A percentile compares a stretch with the other conserved stretches of the same genome.
phyloP scores from a whole-genome alignment of 2,797 vertebrate species.

The Peromyscus melanophrys region DNA sequence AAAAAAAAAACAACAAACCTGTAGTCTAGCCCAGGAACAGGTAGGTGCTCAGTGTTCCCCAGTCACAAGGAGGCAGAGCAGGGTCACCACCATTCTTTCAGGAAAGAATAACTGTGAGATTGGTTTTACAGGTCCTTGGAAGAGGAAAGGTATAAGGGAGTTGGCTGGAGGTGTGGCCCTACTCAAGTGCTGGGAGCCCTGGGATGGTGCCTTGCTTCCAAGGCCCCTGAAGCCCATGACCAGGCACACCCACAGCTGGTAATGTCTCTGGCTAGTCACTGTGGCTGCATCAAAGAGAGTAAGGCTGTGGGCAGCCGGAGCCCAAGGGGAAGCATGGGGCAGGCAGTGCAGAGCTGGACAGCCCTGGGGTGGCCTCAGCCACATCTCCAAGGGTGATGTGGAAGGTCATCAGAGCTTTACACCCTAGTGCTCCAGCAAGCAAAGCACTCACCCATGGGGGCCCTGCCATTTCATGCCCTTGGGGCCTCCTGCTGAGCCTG shows the following conservation, averaged over 20 bases:
- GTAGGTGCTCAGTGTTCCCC: background rate
- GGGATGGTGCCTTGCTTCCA: background rate
- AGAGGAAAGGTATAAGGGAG: background rate
- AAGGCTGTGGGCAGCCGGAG: background rate
- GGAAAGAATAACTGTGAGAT: background rate
- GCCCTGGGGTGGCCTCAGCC: background rate
- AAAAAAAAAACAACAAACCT: no score
- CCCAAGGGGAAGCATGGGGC: background rate
- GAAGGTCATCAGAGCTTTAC: background rate
- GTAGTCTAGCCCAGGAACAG: background rate
- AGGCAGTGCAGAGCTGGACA: background rate
- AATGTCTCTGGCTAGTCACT: background rate
- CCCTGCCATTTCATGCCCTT: background rate
- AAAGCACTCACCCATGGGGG: background rate
- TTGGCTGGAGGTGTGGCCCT: background rate
- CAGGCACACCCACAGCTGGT: background rate
- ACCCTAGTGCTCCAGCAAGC: background rate
- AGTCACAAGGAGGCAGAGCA: background rate
- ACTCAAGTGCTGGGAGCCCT: background rate
- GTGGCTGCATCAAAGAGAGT: background rate
- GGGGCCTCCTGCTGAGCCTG: background rate
- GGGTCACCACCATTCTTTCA: background rate
- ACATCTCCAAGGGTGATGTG: background rate
- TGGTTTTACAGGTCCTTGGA: background rate
- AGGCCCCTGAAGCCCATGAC: no score